Conservation (phyloP, 2,797 vertebrate species). For the Myotis planiceps region DNA sequence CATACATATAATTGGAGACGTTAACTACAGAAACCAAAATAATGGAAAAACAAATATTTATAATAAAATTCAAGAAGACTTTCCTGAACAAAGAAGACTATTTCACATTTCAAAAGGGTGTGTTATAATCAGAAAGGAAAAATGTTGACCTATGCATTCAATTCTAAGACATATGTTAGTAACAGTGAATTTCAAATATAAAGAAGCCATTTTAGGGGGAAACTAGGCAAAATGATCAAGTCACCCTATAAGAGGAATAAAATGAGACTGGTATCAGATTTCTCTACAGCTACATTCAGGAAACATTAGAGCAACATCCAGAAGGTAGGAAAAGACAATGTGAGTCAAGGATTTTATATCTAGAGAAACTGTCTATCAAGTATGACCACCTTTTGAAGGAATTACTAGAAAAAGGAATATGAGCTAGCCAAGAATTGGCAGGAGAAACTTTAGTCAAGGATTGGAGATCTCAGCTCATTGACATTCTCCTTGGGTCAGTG, state of each 20-base stretch:
- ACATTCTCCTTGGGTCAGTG: neutral
- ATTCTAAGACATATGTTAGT: neutral
- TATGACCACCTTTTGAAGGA: slow-evolving; percentile 1
- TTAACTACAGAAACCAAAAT: slow-evolving; percentile 30
- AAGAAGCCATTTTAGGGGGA: neutral
- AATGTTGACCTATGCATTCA: neutral
- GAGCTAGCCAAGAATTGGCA: neutral
- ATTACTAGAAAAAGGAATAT: neutral
- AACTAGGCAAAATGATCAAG: slow-evolving; percentile 9
- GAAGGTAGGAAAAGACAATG: neutral
- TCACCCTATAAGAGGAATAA: neutral
- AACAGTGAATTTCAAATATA: slow-evolving; percentile 27
- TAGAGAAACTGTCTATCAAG: neutral
- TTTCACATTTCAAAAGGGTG: neutral
- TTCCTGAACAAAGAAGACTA: neutral
- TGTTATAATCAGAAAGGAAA: neutral
- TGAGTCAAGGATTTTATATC: neutral
- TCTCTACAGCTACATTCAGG: neutral
- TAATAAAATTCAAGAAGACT: neutral
- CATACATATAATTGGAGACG: neutral
- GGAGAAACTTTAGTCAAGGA: neutral
- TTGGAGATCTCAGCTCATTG: neutral
- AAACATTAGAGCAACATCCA: neutral
- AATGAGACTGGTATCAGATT: neutral
- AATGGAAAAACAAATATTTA: neutral